Base-by-base conservation (phyloP, 2,797 vertebrate genomes). In the Graptemys geographica region DNA sequence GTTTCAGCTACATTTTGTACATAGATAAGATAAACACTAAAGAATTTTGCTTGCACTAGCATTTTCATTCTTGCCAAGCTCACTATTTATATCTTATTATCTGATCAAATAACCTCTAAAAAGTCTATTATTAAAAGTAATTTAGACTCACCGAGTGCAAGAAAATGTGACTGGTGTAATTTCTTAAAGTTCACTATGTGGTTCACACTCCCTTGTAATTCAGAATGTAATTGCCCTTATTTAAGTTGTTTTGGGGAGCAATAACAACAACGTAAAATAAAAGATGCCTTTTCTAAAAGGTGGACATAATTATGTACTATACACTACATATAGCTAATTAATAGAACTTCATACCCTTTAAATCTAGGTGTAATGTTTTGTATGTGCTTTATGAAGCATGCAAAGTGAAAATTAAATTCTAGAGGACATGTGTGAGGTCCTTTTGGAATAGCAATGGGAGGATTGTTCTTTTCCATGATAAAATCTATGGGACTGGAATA, bases 341-440 rank as follows among this genome's bases (percentile, higher is more conserved):
- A 53, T 0, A 79, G 52, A 82, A 57, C 3, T 78, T 1, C 7
- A 28, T 31, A 49, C 28, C 31, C 47, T 31, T 49, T 79, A 28
- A 31, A 27, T 79, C 15, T 16, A 52, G 31, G 28, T 79, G 78
- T 49, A 51, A 49, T 52, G 16, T 27, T 28, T 51, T 51, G 47
- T 6, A 33, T 18, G 11, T 86, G 5, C 41, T 76, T 76, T 65
- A 76, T 57, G 65, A 93, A 89, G 56, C 31, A 16, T 52, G 76
- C 8, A 16, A 84, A 57, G 62, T 28, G 56, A 19, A 78, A 91
- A 79, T 81, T 31, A 79, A n/a, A 78, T 33, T 69, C 5, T n/a
- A 10, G 18, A 49, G 33, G 5, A 57, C 52, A 55, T 15, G 44
- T 10, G 44, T 6, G 62, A 59, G 0, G 0, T 44, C 51, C 23